Conservation (phyloP, 2,888 invertebrate species). For the Cantharis rufa region DNA sequence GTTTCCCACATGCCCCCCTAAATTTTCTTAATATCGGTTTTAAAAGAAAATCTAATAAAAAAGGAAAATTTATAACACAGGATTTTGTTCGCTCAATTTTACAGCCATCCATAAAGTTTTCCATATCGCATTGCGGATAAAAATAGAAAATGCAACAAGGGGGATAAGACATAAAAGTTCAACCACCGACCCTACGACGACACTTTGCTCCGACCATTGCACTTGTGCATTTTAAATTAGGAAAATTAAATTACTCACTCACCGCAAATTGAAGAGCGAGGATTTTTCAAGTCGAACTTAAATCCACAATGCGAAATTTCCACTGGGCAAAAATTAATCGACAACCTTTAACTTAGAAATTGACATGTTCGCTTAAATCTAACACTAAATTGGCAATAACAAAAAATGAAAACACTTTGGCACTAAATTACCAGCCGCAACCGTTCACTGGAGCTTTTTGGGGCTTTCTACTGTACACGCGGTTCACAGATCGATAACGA, state of each 20-base stretch:
- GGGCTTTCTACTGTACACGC: conserved; percentile 51
- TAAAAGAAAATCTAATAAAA: background rate
- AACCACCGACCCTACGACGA: conserved; percentile 24
- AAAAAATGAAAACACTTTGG: conserved; percentile 26
- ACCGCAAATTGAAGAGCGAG: conserved; percentile 45
- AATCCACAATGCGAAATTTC: conserved; percentile 1
- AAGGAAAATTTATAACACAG: conserved; percentile 7
- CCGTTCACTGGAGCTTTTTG: conserved; percentile 41
- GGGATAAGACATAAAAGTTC: conserved; percentile 12
- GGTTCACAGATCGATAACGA: conserved; percentile 54
- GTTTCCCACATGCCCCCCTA: background rate
- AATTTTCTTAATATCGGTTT: background rate
- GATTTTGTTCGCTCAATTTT: conserved; percentile 15
- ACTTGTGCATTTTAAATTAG: background rate
- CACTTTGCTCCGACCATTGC: conserved; percentile 6
- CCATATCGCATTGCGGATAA: conserved; percentile 43
- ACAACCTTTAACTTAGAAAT: conserved; percentile 3
- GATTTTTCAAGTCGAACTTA: conserved; percentile 26
- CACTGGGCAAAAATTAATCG: background rate
- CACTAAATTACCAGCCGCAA: conserved; percentile 33
- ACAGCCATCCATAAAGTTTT: conserved; percentile 19
- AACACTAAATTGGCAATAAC: conserved; percentile 12
- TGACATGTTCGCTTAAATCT: background rate
- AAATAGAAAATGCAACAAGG: conserved; percentile 31
- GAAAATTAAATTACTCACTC: conserved; percentile 26